Conservation (phyloP, 2,888 invertebrate genomes). For the Drosophila tanythrix region DNA sequence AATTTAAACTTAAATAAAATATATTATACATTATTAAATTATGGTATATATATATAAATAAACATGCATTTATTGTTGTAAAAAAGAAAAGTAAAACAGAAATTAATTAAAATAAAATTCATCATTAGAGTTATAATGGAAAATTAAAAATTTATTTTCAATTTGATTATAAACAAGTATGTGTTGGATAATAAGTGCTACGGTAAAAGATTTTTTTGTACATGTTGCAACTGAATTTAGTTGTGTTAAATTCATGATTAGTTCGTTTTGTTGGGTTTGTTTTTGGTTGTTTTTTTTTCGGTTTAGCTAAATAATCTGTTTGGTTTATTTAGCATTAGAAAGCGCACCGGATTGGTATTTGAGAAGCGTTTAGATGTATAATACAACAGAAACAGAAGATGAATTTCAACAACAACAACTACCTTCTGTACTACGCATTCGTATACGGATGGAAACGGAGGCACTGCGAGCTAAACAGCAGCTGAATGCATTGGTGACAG, state of each 20-base stretch:
- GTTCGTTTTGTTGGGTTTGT: conserved; percentile 32
- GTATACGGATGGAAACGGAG: conserved; percentile 46
- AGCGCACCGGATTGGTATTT: conserved; percentile 59
- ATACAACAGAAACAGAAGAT: conserved; percentile 40
- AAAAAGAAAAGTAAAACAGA: conserved; percentile 2
- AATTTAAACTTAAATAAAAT: conserved; percentile 16
- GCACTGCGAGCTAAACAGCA: conserved; percentile 38
- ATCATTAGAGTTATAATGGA: conserved; percentile 60
- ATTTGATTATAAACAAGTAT: conserved; percentile 68
- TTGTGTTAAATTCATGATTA: conserved; percentile 62
- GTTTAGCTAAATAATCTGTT: conserved; percentile 45
- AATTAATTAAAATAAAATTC: conserved; percentile 41
- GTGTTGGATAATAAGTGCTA: conserved; percentile 46
- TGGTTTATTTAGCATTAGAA: conserved; percentile 62
- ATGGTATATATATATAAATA: conserved; percentile 9
- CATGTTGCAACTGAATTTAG: conserved; percentile 62
- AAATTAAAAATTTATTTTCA: conserved; percentile 65
- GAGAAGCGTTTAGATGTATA: conserved; percentile 54
- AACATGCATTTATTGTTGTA: conserved; percentile 49
- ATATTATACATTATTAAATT: neutral
- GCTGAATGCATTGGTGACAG: conserved; percentile 57
- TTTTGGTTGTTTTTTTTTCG: conserved; percentile 9
- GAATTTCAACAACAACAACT: conserved; percentile 60
- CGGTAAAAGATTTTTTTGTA: conserved; percentile 49
- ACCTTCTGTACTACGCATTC: conserved; percentile 62